These are phyloP conservation scores for Nasua narica DNA, from an alignment of 2,797 vertebrate genomes.

Conservation along the genomic window DNA sequence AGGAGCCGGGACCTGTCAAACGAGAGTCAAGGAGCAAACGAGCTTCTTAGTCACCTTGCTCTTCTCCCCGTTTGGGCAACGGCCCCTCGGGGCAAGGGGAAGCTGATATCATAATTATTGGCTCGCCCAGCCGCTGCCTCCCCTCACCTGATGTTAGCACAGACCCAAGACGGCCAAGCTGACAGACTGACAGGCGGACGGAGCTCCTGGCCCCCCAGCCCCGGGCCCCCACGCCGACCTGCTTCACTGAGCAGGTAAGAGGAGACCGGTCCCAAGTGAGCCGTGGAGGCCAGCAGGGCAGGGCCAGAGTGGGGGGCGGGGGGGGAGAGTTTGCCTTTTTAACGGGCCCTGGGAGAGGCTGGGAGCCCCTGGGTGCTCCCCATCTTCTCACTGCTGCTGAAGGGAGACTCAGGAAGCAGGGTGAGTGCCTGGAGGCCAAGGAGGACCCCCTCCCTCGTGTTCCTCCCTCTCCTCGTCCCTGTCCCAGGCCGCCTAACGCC, in stretches of 20 bases:
- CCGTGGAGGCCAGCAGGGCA: constrained; percentile 83
- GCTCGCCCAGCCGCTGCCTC: constrained; percentile 87
- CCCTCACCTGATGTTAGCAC: constrained; percentile 87
- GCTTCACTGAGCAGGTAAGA: constrained; percentile 91
- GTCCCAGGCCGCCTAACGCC: neutral
- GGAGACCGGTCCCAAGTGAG: constrained; percentile 85
- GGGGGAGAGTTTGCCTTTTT: constrained; percentile 56
- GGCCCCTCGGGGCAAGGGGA: constrained; percentile 85
- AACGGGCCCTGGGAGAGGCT: constrained; percentile 21
- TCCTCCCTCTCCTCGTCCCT: neutral
- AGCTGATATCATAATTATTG: constrained; percentile 89
- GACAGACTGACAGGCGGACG: constrained; percentile 75
- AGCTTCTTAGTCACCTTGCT: constrained; percentile 86
- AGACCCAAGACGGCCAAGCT: constrained; percentile 82
- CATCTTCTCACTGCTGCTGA: constrained; percentile 35
- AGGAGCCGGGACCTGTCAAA: constrained; percentile 82
- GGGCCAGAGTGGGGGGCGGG: constrained; percentile 60
- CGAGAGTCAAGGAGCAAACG: constrained; percentile 79
- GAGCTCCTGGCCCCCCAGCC: constrained; percentile 82
- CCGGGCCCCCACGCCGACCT: constrained; percentile 84
- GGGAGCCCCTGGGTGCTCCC: constrained; percentile 26
- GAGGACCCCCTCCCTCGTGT: neutral
- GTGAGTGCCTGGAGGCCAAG: constrained; percentile 64
- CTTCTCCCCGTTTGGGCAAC: constrained; percentile 84
- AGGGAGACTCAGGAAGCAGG: constrained; percentile 29